These are phyloP conservation scores for Battus philenor DNA, from an alignment of 1,140 invertebrate species.

Conservation along the genomic window DNA sequence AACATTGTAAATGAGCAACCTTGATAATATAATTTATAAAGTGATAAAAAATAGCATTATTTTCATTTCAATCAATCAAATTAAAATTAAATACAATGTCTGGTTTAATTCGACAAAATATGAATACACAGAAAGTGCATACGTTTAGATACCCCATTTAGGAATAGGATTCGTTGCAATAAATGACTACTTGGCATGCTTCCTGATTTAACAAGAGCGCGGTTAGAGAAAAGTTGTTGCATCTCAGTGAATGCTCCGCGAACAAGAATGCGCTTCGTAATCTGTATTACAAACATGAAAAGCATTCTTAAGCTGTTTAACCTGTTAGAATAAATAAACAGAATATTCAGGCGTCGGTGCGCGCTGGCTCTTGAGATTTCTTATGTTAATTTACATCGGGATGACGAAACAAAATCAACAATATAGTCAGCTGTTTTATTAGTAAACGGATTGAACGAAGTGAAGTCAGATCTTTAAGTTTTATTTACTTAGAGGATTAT, in stretches of 20 bases:
- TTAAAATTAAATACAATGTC: too few species aligned
- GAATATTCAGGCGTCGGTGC: neutral
- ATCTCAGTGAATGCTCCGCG: conserved; percentile 6
- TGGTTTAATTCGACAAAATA: too few species aligned
- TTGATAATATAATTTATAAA: too few species aligned
- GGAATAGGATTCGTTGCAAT: neutral
- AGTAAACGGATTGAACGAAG: too few species aligned
- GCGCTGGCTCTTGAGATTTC: neutral
- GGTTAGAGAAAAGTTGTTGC: conserved; percentile 9
- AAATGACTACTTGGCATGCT: conserved; percentile 1
- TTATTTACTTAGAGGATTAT: too few species aligned
- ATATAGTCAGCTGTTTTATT: too few species aligned
- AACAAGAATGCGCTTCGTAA: conserved; percentile 2
- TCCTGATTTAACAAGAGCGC: conserved; percentile 13
- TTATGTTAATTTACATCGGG: too few species aligned
- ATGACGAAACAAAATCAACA: too few species aligned
- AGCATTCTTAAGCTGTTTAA: conserved; percentile 12
- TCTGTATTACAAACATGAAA: conserved; percentile 14
- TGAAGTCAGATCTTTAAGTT: too few species aligned
- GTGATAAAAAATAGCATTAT: too few species aligned
- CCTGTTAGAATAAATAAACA: conserved; percentile 6
- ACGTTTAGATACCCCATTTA: neutral
- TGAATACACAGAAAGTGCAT: neutral
- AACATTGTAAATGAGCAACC: too few species aligned
- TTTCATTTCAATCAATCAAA: too few species aligned